These are phyloP conservation scores for Lasius fuliginosus DNA, from an alignment of 2,888 invertebrate genomes.

Conservation along the genomic window DNA sequence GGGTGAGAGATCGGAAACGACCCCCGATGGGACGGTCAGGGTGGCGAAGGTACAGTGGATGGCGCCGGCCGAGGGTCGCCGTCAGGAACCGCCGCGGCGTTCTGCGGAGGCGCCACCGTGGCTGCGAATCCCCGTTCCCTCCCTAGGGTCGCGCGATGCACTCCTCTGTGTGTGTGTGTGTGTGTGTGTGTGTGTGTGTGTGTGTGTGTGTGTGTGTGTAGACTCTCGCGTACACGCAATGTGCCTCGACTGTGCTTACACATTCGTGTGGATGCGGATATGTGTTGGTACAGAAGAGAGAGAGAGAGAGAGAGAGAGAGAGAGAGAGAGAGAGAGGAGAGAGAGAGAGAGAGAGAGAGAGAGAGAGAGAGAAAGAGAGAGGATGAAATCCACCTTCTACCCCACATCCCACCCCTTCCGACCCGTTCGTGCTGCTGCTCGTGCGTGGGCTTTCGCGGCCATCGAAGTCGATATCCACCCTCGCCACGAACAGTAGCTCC, in stretches of 20 bases:
- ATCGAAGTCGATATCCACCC: conserved; percentile 75
- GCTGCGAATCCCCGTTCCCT: conserved; percentile 63
- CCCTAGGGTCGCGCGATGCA: conserved; percentile 63
- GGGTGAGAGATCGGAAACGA: conserved; percentile 55
- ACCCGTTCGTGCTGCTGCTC: conserved; percentile 63
- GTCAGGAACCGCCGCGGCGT: conserved; percentile 72
- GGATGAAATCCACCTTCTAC: conserved; percentile 53
- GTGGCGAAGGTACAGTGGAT: conserved; percentile 71
- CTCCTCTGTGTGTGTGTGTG: conserved; percentile 22
- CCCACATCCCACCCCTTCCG: conserved; percentile 35
- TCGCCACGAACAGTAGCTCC: conserved; percentile 60
- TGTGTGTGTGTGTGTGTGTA: conserved; percentile 7
- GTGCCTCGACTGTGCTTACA: not conserved
- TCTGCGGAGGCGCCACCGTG: conserved; percentile 72
- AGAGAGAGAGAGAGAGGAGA: conserved; percentile 18
- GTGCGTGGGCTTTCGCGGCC: conserved; percentile 70
- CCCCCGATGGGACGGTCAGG: conserved; percentile 63
- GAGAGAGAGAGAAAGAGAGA: conserved; percentile 18
- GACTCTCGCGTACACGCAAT: conserved; percentile 20
- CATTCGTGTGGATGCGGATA: conserved; percentile 34
- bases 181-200: conserved; percentile 17
- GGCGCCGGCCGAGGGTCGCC: conserved; percentile 64
- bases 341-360: conserved; percentile 45
- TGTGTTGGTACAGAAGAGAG: conserved; percentile 62
- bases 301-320: conserved; percentile 36